phyloP scores from a whole-genome alignment of 2,888 invertebrate genomes.

The Beris morrisii region DNA sequence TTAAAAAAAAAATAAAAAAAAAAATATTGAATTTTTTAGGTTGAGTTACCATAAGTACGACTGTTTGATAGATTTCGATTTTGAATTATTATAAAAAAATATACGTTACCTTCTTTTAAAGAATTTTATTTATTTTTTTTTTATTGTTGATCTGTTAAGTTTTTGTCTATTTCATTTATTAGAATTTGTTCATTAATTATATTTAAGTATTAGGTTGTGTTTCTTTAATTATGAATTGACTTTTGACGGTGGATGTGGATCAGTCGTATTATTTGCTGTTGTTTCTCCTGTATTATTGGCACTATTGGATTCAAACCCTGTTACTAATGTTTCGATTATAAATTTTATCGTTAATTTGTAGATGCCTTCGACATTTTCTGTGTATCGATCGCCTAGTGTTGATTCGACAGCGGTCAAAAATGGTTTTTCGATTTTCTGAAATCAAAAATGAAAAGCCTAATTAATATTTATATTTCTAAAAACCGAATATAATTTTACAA shows the following conservation, averaged over 20 bases:
- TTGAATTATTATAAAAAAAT: no score
- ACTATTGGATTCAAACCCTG: constrained; percentile 65
- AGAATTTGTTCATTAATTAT: no score
- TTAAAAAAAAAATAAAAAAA: no score
- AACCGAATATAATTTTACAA: no score
- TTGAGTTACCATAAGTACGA: no score
- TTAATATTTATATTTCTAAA: background rate
- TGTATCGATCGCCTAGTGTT: constrained; percentile 85
- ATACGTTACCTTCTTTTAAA: no score
- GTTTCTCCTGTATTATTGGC: constrained; percentile 37
- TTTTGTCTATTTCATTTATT: no score
- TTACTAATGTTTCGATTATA: constrained; percentile 80
- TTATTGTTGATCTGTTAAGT: no score
- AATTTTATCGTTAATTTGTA: constrained; percentile 87
- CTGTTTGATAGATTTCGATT: no score
- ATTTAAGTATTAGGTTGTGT: no score
- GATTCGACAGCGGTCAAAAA: constrained; percentile 84
- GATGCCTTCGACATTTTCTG: constrained; percentile 84
- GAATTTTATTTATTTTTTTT: no score
- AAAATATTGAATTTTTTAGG: no score
- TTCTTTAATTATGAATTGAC: constrained; percentile 38
- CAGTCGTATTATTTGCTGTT: constrained; percentile 34
- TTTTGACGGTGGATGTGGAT: constrained; percentile 35
- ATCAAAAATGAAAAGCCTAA: constrained; percentile 44
- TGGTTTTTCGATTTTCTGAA: constrained; percentile 87